These are phyloP conservation scores for Pseudotriccus pelzelni DNA, from an alignment of 2,797 vertebrate genomes.

Conservation along the genomic window DNA sequence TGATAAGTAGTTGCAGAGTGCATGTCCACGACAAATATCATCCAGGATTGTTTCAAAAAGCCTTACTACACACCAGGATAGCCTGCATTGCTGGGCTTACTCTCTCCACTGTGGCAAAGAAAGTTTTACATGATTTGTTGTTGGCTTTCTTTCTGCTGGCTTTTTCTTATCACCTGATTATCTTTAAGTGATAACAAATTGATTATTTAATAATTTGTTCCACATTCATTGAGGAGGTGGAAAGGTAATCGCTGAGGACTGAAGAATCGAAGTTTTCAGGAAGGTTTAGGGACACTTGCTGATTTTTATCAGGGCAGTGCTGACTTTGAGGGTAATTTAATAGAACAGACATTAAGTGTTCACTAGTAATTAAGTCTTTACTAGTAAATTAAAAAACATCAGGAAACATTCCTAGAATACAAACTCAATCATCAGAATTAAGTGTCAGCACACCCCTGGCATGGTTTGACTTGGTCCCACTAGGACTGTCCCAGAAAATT, in stretches of 20 bases:
- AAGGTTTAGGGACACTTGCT: constrained; percentile 13
- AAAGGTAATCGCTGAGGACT: not conserved
- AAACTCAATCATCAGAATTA: not conserved
- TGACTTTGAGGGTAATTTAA: constrained; percentile 38
- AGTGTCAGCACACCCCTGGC: not conserved
- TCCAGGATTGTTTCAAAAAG: not conserved
- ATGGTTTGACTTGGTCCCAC: not conserved
- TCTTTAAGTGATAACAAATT: not conserved
- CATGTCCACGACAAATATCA: not conserved
- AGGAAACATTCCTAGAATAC: not conserved
- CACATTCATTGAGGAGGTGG: not conserved
- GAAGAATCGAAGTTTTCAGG: not conserved
- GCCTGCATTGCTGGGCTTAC: not conserved
- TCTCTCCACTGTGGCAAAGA: not conserved
- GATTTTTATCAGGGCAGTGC: constrained; percentile 22
- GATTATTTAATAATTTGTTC: constrained; percentile 26
- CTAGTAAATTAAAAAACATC: constrained; percentile 11
- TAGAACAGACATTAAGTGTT: constrained; percentile 9
- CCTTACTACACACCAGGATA: not conserved
- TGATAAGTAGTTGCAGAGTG: not conserved
- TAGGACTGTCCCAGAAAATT: not conserved
- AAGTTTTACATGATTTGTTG: not conserved
- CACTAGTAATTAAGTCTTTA: constrained; percentile 37
- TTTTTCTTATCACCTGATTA: not conserved
- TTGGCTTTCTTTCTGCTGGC: not conserved